Conservation (phyloP, 2,113 vertebrate genomes). For the Saccopteryx leptura region DNA sequence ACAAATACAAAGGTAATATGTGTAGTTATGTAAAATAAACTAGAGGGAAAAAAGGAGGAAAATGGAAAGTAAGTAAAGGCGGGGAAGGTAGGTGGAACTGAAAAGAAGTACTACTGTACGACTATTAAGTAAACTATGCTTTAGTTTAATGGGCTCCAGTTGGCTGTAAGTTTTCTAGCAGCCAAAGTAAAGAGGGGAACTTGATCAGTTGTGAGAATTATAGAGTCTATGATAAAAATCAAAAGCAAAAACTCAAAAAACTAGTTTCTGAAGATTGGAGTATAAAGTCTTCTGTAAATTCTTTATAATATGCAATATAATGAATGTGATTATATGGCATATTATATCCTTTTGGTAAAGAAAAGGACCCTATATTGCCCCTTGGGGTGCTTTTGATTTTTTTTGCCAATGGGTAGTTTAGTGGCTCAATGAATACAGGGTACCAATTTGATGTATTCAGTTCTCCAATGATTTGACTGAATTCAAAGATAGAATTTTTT, state of each 20-base stretch:
- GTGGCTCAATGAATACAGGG: neutral
- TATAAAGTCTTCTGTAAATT: neutral
- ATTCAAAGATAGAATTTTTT: neutral
- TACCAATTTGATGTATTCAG: neutral
- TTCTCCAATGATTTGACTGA: neutral
- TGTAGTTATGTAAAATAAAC: conserved; percentile 4
- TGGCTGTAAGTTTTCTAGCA: neutral
- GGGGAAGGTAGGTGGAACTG: neutral
- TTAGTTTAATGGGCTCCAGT: neutral
- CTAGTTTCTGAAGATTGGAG: neutral
- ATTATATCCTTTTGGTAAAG: neutral
- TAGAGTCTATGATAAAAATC: conserved; percentile 1
- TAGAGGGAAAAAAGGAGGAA: neutral
- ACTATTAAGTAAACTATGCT: conserved; percentile 9
- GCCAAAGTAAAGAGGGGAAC: neutral
- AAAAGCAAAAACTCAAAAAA: neutral
- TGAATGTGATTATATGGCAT: neutral
- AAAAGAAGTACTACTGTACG: neutral
- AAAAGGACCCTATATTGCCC: neutral
- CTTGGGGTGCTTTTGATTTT: neutral
- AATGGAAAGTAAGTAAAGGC: conserved; percentile 21
- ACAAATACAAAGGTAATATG: neutral
- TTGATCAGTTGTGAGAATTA: neutral
- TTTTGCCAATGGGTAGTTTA: neutral
- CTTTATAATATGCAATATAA: neutral